Conservation (phyloP, 1,140 invertebrate species). For the Aphaenogaster floridana region DNA sequence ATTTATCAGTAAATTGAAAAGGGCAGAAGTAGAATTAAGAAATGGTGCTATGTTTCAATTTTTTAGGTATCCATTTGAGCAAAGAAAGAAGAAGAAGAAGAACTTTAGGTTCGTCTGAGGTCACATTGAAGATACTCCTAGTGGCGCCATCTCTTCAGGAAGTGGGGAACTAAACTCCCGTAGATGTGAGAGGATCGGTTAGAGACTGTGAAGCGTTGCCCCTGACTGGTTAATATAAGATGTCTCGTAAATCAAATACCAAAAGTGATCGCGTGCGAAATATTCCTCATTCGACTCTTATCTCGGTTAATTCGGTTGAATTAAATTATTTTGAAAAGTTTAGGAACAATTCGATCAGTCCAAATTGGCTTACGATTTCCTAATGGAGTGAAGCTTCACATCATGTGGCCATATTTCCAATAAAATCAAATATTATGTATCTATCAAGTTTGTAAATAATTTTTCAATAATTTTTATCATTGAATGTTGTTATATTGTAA, state of each 20-base stretch:
- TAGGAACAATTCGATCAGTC: background rate
- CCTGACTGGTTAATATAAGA: constrained; percentile 28
- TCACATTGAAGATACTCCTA: constrained; percentile 39
- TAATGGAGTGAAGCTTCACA: background rate
- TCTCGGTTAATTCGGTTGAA: constrained; percentile 42
- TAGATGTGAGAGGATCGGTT: constrained; percentile 40
- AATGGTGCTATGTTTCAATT: background rate
- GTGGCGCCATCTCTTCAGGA: constrained; percentile 79
- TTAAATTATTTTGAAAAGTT: constrained; percentile 7
- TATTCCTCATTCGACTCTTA: constrained; percentile 44
- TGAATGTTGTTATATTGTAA: background rate
- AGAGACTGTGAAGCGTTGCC: constrained; percentile 40
- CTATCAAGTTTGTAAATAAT: background rate
- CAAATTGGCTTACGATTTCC: constrained; percentile 21
- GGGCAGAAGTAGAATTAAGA: background rate
- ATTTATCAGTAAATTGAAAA: background rate
- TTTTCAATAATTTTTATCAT: background rate
- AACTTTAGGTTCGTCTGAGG: background rate
- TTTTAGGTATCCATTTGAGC: background rate
- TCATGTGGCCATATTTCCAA: background rate
- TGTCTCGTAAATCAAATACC: constrained; percentile 68
- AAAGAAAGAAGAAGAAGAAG: background rate
- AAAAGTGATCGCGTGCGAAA: constrained; percentile 59
- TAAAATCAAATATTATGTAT: constrained; percentile 16
- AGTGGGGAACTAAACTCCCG: constrained; percentile 61